Evolutionary conservation across 2,888 invertebrate species (phyloP), one percentile per base, ranked within the genome.

Genomic region (Rhingia campestris): DNA sequence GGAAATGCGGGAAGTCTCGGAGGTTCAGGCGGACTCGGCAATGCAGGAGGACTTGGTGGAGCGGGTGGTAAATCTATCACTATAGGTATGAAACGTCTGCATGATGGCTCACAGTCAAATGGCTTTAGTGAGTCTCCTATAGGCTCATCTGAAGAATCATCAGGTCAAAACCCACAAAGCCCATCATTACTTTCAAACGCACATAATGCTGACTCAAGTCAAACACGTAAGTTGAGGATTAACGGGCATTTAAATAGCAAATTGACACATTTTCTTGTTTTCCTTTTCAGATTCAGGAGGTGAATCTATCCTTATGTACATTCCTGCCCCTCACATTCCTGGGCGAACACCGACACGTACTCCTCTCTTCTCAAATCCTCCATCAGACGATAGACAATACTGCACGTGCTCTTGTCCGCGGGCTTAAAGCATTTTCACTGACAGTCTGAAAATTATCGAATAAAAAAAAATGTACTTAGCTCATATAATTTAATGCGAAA

Each of bases 391-490:
- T 30, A 47, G 63, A 7, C 22, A n/a, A n/a, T 63, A 37, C 49
- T 63, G 63, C 63, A 49, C 33, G 30, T 63, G 63, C 4, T 37
- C 22, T 37, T 63, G 63, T 12, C 63, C 63, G 2, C 61, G 61
- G 1, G 14, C 0, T 43, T 59, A 43, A 59, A 14, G 33, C 7
- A 30, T 39, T 56, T 22, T 4, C 7, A 22, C 22, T 22, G 22
- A 22, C 22, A 22, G 22, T 22, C 22, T 22, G 22, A 22, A n/a
- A 22, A 22, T 22, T 22, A 22, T 22, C 22, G 22, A 22, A 22
- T 1, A 22, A 22, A 22, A 22, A 22, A 22, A 22, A 22, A 22
- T 22, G 22, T 22, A 22, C 22, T 22, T 22, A 22, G 22, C 22
- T 22, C 22, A 22, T 22, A 22, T 22, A 22, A 22, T 22, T 22